Evolutionary conservation across 2,888 invertebrate species (phyloP).

Genomic region (Eupithecia abbreviata): DNA sequence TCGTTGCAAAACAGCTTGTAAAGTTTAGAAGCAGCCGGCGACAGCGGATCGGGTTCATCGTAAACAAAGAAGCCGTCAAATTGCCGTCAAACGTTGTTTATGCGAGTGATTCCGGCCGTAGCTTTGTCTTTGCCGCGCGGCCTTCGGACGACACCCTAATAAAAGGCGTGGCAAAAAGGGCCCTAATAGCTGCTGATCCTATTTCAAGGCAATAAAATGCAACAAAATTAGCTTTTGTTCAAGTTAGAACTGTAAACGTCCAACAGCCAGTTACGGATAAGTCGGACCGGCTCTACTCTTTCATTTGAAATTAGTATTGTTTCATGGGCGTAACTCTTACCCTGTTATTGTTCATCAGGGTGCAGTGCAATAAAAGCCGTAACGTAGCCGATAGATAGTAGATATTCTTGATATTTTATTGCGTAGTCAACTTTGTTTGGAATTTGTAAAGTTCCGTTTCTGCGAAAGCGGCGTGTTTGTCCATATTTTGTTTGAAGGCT

Average conservation of each 20-base stretch:
- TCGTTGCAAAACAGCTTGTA: background rate
- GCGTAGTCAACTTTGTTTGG: slow-evolving; percentile 18
- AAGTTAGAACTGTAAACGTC: slow-evolving; percentile 71
- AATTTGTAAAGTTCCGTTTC: background rate
- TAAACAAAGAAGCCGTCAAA: slow-evolving; percentile 79
- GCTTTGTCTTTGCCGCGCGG: slow-evolving; percentile 80
- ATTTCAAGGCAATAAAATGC: slow-evolving; percentile 82
- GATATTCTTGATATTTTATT: slow-evolving; percentile 29
- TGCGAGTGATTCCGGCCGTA: slow-evolving; percentile 75
- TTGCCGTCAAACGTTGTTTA: slow-evolving; percentile 79
- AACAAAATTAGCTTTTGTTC: slow-evolving; percentile 83
- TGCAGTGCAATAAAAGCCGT: slow-evolving; percentile 43
- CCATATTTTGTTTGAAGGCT: slow-evolving; percentile 25
- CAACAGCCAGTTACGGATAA: slow-evolving; percentile 61
- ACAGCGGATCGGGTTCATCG: slow-evolving; percentile 50
- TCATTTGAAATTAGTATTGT: slow-evolving; percentile 57
- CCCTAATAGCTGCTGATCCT: slow-evolving; percentile 80
- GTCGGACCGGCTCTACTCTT: slow-evolving; percentile 55
- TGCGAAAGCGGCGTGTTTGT: slow-evolving; percentile 5
- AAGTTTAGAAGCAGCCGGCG: slow-evolving; percentile 15
- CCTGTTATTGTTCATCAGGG: slow-evolving; percentile 60
- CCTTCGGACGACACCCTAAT: slow-evolving; percentile 83
- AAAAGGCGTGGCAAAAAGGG: slow-evolving; percentile 82
- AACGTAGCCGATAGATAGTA: slow-evolving; percentile 31
- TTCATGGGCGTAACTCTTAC: slow-evolving; percentile 66